These are phyloP conservation scores for Notarius quadriscutis DNA, from an alignment of 2,113 vertebrate genomes.

Conservation along the genomic window DNA sequence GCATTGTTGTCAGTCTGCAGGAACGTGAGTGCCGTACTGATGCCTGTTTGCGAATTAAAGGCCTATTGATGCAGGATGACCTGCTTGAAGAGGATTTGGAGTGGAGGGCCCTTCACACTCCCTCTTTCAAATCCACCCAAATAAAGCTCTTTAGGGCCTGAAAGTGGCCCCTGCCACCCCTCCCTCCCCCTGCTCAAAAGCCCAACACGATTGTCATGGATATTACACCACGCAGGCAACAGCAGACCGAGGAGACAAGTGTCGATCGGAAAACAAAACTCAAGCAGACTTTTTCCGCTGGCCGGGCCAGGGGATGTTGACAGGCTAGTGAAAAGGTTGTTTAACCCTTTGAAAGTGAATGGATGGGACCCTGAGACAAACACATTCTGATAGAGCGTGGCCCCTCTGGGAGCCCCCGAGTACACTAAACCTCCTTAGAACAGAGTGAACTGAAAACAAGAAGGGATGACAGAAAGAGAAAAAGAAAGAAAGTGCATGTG, in stretches of 20 bases:
- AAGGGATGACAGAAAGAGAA: conserved; percentile 63
- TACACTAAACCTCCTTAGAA: conserved; percentile 75
- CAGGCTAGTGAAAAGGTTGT: conserved; percentile 98
- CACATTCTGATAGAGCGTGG: conserved; percentile 91
- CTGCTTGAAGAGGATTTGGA: conserved; percentile 89
- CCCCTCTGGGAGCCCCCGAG: conserved; percentile 79
- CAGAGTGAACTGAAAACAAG: conserved; percentile 75
- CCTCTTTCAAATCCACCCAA: conserved; percentile 98
- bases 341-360: conserved; percentile 99
- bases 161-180: conserved; percentile 89
- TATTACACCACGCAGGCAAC: conserved; percentile 96
- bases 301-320: conserved; percentile 85
- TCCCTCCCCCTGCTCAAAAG: conserved; percentile 77
- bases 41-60: conserved; percentile 85
- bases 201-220: conserved; percentile 99
- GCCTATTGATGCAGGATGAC: conserved; percentile 92
- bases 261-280: conserved; percentile 89
- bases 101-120: conserved; percentile 89
- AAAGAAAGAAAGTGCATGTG: conserved; percentile 57
- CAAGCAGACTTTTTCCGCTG: conserved; percentile 84
- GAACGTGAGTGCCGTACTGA: conserved; percentile 96
- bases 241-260: conserved; percentile 91
- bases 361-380: conserved; percentile 86
- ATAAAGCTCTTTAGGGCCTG: conserved; percentile 96
- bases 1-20: conserved; percentile 89